A percentile compares a stretch with the other conserved stretches of the same genome.
Conservation (phyloP, 2,888 invertebrate species). For the Catocala nupta region DNA sequence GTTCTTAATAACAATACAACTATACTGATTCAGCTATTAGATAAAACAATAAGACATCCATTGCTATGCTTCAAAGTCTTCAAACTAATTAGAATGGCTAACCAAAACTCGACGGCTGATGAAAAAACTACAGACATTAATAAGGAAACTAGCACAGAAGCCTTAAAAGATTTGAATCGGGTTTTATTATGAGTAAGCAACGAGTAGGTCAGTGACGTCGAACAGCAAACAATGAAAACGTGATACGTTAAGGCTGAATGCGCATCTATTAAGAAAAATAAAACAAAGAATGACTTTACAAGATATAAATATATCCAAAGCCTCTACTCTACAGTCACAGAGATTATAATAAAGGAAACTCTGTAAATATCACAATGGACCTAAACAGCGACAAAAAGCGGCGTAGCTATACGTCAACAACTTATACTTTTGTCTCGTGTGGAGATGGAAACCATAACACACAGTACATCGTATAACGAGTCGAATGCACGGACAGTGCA, state of each 20-base stretch:
- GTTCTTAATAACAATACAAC: too few species aligned
- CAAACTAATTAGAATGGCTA: constrained; percentile 14
- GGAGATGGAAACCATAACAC: too few species aligned
- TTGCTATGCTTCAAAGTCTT: constrained; percentile 2
- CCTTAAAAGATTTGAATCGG: constrained; percentile 37
- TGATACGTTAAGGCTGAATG: constrained; percentile 19
- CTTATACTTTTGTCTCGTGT: too few species aligned
- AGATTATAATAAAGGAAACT: too few species aligned
- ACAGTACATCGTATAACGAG: too few species aligned
- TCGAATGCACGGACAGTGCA: too few species aligned
- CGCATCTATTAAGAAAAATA: not conserved
- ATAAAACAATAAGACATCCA: constrained; percentile 7
- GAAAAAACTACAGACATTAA: constrained; percentile 34
- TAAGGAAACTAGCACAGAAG: constrained; percentile 47
- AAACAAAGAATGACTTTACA: not conserved
- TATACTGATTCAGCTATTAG: constrained; percentile 18
- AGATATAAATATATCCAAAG: not conserved
- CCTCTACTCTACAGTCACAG: too few species aligned
- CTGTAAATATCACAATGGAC: too few species aligned
- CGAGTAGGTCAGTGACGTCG: constrained; percentile 28
- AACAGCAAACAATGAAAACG: constrained; percentile 16
- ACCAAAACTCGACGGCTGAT: constrained; percentile 16
- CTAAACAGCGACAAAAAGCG: too few species aligned
- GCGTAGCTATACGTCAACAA: too few species aligned
- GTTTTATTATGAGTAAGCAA: constrained; percentile 36